Percentiles rank a stretch among this genome's conserved stretches.
phyloP scores from a whole-genome alignment of 2,113 vertebrate genomes.

The Helogale parvula region DNA sequence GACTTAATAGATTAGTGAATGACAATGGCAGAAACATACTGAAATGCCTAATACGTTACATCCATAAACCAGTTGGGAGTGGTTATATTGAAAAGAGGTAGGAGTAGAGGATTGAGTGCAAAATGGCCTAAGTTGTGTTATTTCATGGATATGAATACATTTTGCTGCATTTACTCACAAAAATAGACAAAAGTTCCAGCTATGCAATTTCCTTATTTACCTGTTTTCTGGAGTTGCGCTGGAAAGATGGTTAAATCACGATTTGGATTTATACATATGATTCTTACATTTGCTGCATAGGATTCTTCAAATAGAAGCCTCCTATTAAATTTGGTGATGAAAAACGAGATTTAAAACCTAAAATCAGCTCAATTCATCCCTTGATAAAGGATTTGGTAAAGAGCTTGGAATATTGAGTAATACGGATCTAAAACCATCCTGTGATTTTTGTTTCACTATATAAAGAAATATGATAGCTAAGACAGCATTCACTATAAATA shows the following conservation, averaged over 20 bases:
- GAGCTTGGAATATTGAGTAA: not conserved
- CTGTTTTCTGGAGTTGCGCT: not conserved
- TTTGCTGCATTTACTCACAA: not conserved
- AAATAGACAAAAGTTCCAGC: not conserved
- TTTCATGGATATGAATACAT: not conserved
- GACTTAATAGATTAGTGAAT: not conserved
- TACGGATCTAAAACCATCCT: not conserved
- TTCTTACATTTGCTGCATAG: not conserved
- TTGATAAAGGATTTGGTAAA: not conserved
- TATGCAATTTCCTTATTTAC: not conserved
- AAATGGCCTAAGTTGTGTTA: not conserved
- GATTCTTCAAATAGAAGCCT: not conserved
- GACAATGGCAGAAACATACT: not conserved
- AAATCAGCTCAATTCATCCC: not conserved
- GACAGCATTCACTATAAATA: not conserved
- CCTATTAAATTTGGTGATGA: not conserved
- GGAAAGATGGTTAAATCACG: not conserved
- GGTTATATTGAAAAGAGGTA: not conserved
- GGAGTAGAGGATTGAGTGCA: not conserved
- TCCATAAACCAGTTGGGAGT: not conserved
- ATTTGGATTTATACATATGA: not conserved
- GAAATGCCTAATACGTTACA: not conserved
- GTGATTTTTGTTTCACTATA: not conserved
- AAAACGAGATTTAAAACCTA: constrained; percentile 29
- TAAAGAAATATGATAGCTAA: not conserved